Percentiles rank a stretch among this genome's conserved stretches.
These are phyloP conservation scores for Pseudomyrmex pallidus DNA, from an alignment of 1,140 invertebrate species.

Conservation along the genomic window DNA sequence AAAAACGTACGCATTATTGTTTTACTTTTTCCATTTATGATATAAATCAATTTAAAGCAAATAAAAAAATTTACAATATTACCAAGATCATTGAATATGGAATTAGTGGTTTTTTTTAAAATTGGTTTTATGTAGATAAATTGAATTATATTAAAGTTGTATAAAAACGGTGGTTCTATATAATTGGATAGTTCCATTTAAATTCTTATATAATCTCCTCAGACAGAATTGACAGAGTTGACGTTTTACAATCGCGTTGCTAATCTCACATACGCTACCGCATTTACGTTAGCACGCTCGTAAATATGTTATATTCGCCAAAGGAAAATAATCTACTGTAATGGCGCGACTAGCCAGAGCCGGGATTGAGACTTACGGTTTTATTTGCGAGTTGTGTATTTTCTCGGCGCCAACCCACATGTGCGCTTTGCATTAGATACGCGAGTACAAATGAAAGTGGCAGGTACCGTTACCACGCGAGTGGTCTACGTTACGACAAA, in stretches of 20 bases:
- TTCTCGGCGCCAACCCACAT: conserved; percentile 71
- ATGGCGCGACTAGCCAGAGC: neutral
- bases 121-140: neutral
- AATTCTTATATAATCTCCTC: neutral
- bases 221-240: neutral
- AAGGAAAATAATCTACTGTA: conserved; percentile 18
- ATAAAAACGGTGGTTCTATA: too few species aligned
- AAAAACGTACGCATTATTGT: neutral
- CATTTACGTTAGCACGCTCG: neutral
- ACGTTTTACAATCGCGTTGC: neutral
- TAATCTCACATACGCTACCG: neutral
- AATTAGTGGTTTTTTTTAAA: conserved; percentile 4
- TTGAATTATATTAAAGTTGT: neutral
- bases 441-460: conserved; percentile 75
- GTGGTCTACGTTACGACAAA: conserved; percentile 61
- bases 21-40: neutral
- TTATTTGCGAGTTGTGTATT: conserved; percentile 49
- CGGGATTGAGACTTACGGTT: conserved; percentile 30
- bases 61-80: neutral
- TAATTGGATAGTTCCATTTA: too few species aligned
- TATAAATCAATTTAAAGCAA: neutral
- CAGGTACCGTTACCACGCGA: conserved; percentile 72
- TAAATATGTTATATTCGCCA: conserved; percentile 3
- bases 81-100: neutral
- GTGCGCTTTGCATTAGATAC: conserved; percentile 71